A percentile compares a stretch with the other conserved stretches of the same genome.
These are phyloP conservation scores for Ornithoptera priamus DNA, from an alignment of 2,888 invertebrate genomes.

Conservation along the genomic window DNA sequence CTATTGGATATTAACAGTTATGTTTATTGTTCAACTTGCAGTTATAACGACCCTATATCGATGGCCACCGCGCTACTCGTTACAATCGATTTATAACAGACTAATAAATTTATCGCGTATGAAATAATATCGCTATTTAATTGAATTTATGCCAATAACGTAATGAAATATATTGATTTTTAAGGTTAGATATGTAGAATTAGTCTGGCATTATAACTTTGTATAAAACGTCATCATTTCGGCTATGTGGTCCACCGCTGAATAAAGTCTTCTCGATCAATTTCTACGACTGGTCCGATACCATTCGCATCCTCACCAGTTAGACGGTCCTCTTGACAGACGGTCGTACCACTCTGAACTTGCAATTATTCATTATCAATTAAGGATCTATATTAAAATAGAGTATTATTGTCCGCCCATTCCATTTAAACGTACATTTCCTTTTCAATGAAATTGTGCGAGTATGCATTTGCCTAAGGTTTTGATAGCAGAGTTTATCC, in stretches of 20 bases:
- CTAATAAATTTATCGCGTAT: constrained; percentile 2
- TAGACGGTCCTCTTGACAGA: too few species aligned
- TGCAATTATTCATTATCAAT: too few species aligned
- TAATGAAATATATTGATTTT: not conserved
- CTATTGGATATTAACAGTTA: constrained; percentile 38
- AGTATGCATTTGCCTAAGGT: not conserved
- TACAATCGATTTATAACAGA: constrained; percentile 27
- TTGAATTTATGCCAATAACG: not conserved
- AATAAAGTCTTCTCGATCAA: too few species aligned
- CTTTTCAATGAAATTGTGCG: too few species aligned
- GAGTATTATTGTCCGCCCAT: too few species aligned
- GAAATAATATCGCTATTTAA: not conserved
- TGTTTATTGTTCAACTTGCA: constrained; percentile 33
- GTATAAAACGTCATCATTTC: not conserved
- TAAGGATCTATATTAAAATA: too few species aligned
- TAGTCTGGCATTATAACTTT: not conserved
- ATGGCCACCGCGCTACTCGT: constrained; percentile 25
- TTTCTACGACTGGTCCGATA: too few species aligned
- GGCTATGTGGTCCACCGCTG: too few species aligned
- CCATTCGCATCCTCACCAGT: too few species aligned
- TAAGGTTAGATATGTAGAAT: not conserved
- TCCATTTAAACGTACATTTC: too few species aligned
- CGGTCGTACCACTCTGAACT: too few species aligned
- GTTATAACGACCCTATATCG: constrained; percentile 29
- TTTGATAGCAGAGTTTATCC: not conserved